Evolutionary conservation across 2,888 invertebrate genomes (phyloP).

Genomic region (Camptogramma bilineatum): DNA sequence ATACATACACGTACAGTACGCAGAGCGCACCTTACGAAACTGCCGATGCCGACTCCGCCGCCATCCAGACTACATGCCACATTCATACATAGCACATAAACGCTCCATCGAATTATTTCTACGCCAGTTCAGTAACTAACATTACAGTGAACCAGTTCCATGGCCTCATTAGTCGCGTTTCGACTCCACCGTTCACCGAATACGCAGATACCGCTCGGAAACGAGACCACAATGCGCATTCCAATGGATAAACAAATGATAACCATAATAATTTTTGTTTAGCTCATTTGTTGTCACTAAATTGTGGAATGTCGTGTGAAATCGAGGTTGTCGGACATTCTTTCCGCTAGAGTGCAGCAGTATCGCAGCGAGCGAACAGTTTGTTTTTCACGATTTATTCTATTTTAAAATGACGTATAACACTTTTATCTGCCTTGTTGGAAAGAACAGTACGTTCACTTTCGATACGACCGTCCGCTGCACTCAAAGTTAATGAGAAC

Average conservation of each 20-base stretch:
- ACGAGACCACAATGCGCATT: slow-evolving; percentile 71
- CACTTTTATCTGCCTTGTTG: slow-evolving; percentile 62
- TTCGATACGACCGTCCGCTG: slow-evolving; percentile 51
- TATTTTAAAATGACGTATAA: slow-evolving; percentile 72
- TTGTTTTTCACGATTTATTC: slow-evolving; percentile 82
- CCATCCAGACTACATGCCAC: slow-evolving; percentile 65
- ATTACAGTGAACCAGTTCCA: slow-evolving; percentile 78
- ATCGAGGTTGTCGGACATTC: slow-evolving; percentile 84
- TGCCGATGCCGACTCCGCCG: slow-evolving; percentile 56
- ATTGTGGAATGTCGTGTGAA: slow-evolving; percentile 86
- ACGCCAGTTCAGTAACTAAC: slow-evolving; percentile 72
- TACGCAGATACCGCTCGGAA: slow-evolving; percentile 60
- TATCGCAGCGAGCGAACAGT: slow-evolving; percentile 73
- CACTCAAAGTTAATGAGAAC: slow-evolving; percentile 65
- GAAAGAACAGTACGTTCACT: slow-evolving; percentile 54
- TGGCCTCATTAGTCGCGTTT: slow-evolving; percentile 73
- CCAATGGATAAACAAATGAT: slow-evolving; percentile 81
- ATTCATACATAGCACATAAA: slow-evolving; percentile 69
- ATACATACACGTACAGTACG: slow-evolving; percentile 55
- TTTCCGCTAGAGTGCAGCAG: slow-evolving; percentile 87
- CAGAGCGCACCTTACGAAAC: slow-evolving; percentile 70
- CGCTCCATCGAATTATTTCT: slow-evolving; percentile 78
- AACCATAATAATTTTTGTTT: slow-evolving; percentile 84
- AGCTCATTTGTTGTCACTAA: slow-evolving; percentile 86
- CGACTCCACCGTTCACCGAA: slow-evolving; percentile 63